Conservation (phyloP, 2,797 vertebrate species). For the Synanceia verrucosa region DNA sequence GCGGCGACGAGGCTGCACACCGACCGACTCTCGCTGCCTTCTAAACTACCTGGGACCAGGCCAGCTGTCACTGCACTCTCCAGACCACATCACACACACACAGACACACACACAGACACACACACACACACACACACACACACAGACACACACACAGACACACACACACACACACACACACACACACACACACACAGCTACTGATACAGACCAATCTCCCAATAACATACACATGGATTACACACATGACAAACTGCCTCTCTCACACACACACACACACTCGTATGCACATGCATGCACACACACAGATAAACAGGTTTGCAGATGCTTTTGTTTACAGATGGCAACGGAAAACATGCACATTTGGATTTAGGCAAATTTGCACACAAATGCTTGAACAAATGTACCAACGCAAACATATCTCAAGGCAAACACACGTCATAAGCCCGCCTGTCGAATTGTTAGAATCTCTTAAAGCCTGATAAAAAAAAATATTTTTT, state of each 20-base stretch:
- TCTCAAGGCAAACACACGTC: constrained; percentile 72
- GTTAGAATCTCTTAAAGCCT: constrained; percentile 54
- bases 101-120: constrained; percentile 14
- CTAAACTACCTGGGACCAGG: constrained; percentile 77
- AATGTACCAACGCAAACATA: constrained; percentile 67
- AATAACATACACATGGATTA: constrained; percentile 68
- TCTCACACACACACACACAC: constrained; percentile 6
- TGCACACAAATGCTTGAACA: constrained; percentile 78
- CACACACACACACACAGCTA: constrained; percentile 25
- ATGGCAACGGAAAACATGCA: constrained; percentile 71
- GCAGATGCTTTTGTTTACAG: constrained; percentile 80
- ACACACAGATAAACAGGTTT: constrained; percentile 68
- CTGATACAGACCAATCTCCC: constrained; percentile 51
- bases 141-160: constrained; percentile 17
- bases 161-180: constrained; percentile 32
- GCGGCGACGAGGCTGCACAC: constrained; percentile 59
- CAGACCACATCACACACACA: constrained; percentile 56
- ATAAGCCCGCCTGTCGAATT: constrained; percentile 60
- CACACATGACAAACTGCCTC: constrained; percentile 55
- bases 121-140: constrained; percentile 49
- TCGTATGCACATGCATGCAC: constrained; percentile 20
- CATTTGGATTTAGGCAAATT: constrained; percentile 77
- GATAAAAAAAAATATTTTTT: constrained; percentile 34
- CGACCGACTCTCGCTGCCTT: constrained; percentile 61
- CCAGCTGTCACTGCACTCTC: constrained; percentile 77